A percentile compares a stretch with the other conserved stretches of the same genome.
Evolutionary conservation across 2,888 invertebrate genomes (phyloP).

Genomic region (Chelonus formosanus): DNA sequence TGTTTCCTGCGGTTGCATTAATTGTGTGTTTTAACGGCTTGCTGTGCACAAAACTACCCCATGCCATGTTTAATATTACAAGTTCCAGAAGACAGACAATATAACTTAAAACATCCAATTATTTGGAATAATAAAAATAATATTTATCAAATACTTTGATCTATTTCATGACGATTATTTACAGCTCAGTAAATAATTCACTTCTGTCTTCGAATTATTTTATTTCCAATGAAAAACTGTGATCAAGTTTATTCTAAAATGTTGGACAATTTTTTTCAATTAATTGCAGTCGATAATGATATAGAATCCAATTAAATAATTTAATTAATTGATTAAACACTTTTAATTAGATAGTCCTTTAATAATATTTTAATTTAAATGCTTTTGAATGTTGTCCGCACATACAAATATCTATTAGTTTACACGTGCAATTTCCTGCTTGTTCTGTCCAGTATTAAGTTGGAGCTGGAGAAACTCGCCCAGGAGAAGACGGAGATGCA

Average conservation of each 20-base stretch:
- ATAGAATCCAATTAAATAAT: no score
- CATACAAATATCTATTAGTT: constrained; percentile 57
- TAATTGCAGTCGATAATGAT: no score
- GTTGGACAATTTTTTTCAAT: no score
- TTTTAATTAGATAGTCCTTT: no score
- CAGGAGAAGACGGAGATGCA: constrained; percentile 90
- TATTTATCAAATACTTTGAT: no score
- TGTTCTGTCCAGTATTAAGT: constrained; percentile 74
- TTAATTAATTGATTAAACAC: no score
- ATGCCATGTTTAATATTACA: constrained; percentile 13
- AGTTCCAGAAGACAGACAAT: constrained; percentile 16
- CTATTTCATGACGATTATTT: no score
- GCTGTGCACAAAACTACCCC: constrained; percentile 46
- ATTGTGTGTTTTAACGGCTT: constrained; percentile 61
- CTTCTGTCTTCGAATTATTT: no score
- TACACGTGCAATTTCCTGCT: constrained; percentile 60
- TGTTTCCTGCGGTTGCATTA: constrained; percentile 59
- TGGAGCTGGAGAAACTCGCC: constrained; percentile 86
- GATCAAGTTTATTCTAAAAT: no score
- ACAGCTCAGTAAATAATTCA: no score
- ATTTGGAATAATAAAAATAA: no score
- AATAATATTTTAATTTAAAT: constrained; percentile 6
- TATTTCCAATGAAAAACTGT: no score
- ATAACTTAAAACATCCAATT: not conserved
- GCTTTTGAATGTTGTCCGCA: constrained; percentile 57